Conservation (phyloP, 2,888 invertebrate species). For the Lasius platythorax region DNA sequence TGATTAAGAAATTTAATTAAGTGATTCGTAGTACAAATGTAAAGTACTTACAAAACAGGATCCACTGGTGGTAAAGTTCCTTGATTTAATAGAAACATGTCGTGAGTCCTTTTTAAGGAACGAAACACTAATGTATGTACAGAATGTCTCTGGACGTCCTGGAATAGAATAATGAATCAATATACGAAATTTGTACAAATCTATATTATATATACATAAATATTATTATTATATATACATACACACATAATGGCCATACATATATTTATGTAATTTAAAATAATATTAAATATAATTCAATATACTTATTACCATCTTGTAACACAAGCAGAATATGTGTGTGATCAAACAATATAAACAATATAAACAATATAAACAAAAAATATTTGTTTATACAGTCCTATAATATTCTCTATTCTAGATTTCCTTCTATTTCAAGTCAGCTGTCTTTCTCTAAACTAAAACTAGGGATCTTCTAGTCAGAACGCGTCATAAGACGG, state of each 20-base stretch:
- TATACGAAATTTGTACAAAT: background rate
- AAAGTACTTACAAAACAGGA: slow-evolving; percentile 91
- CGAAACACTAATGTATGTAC: slow-evolving; percentile 98
- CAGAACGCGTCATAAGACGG: too few relatives aligned
- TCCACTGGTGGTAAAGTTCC: slow-evolving; percentile 94
- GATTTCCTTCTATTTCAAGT: too few relatives aligned
- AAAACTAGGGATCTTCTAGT: too few relatives aligned
- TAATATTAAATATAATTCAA: slow-evolving; percentile 1
- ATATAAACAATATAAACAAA: too few relatives aligned
- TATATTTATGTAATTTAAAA: background rate
- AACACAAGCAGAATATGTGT: background rate
- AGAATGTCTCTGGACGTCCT: slow-evolving; percentile 98
- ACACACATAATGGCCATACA: background rate
- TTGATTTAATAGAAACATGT: slow-evolving; percentile 98
- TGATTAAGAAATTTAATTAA: background rate
- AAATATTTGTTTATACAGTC: too few relatives aligned
- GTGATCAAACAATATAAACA: too few relatives aligned
- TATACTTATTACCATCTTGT: background rate
- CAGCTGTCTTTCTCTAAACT: too few relatives aligned
- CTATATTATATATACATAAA: background rate
- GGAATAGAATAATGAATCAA: slow-evolving; percentile 77
- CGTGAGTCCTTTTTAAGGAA: slow-evolving; percentile 98
- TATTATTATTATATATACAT: background rate
- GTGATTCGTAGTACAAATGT: background rate
- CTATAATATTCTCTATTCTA: too few relatives aligned